phyloP scores from a whole-genome alignment of 2,113 vertebrate species.

The Coptodon rendalli region DNA sequence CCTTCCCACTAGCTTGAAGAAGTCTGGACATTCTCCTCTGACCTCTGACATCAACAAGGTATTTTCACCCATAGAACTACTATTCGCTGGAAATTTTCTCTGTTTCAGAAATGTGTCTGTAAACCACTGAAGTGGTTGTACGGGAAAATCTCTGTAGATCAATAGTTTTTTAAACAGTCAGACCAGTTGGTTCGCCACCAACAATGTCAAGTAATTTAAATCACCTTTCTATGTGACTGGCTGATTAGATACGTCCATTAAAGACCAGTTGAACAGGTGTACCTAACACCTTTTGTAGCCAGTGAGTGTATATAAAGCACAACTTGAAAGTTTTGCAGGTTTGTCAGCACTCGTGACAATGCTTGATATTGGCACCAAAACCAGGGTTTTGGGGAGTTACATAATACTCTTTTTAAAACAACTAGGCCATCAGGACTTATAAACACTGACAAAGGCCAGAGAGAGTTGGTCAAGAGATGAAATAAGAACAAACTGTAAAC shows the following conservation, averaged over 20 bases:
- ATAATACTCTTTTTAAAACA: neutral
- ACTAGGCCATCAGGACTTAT: neutral
- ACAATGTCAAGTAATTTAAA: neutral
- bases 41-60: neutral
- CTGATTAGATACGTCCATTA: neutral
- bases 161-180: neutral
- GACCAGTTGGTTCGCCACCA: neutral
- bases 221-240: neutral
- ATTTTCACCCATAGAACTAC: fast-evolving
- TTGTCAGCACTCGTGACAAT: neutral
- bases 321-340: neutral
- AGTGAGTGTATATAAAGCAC: neutral
- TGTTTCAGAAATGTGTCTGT: neutral
- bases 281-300: neutral
- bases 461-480: neutral
- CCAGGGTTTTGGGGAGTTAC: neutral
- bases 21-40: neutral
- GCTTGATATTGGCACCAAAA: neutral
- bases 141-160: neutral
- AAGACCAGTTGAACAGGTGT: neutral
- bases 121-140: neutral
- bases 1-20: neutral
- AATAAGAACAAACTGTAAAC: neutral
- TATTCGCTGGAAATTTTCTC: neutral
- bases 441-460: neutral